These are phyloP conservation scores for Spilarctia lutea DNA, from an alignment of 2,888 invertebrate genomes.

Conservation along the genomic window DNA sequence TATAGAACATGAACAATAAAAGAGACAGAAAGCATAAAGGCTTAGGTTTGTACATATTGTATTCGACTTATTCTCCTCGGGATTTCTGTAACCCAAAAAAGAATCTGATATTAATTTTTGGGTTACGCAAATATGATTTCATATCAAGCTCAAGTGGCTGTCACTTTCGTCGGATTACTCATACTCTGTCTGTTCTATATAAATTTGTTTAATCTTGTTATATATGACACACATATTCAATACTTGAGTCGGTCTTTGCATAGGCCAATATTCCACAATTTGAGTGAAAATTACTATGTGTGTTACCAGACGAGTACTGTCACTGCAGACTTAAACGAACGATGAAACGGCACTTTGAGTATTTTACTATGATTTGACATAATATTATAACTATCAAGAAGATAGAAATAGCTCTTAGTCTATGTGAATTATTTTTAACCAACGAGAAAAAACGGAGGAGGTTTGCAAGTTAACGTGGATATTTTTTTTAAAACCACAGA, in stretches of 20 bases:
- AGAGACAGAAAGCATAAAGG: slow-evolving; percentile 21
- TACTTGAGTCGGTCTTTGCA: not conserved
- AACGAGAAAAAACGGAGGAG: no score
- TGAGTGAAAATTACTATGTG: not conserved
- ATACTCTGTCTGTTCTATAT: not conserved
- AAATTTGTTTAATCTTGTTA: not conserved
- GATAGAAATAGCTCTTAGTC: not conserved
- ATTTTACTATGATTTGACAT: not conserved
- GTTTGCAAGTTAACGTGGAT: no score
- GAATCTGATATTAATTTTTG: not conserved
- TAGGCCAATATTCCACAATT: not conserved
- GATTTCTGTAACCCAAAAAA: not conserved
- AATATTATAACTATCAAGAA: not conserved
- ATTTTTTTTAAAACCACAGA: no score
- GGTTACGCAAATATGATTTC: not conserved
- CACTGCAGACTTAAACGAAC: not conserved
- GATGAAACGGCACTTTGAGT: not conserved
- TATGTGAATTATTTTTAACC: not conserved
- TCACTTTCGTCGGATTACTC: slow-evolving; percentile 20
- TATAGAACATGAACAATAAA: slow-evolving; percentile 21
- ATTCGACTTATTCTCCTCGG: slow-evolving; percentile 20
- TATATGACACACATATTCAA: not conserved
- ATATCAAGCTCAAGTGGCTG: not conserved
- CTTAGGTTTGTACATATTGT: slow-evolving; percentile 24
- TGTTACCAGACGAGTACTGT: no score